A percentile compares a stretch with the other conserved stretches of the same genome.
phyloP scores from a whole-genome alignment of 2,888 invertebrate genomes.

The Hylaea fasciaria region DNA sequence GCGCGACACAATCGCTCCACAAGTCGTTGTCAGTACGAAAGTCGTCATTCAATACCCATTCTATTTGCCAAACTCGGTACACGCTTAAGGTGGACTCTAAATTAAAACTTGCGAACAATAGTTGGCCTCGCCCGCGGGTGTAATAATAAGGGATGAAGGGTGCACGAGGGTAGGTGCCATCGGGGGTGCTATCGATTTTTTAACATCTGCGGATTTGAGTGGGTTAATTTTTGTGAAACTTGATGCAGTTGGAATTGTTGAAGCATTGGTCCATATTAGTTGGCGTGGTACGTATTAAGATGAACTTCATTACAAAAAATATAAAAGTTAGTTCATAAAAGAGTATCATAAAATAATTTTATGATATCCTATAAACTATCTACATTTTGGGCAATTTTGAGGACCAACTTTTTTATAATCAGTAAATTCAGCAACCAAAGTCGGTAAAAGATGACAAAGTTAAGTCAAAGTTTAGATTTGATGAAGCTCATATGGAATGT shows the following conservation, averaged over 20 bases:
- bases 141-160: constrained; percentile 43
- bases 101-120: constrained; percentile 52
- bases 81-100: constrained; percentile 47
- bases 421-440: too few relatives aligned
- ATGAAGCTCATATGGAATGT: too few relatives aligned
- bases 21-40: constrained; percentile 21
- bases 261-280: background rate
- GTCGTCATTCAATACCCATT: constrained; percentile 25
- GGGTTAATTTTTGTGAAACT: constrained; percentile 22
- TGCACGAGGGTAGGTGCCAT: constrained; percentile 40
- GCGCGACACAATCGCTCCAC: background rate
- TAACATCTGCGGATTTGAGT: constrained; percentile 38
- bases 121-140: constrained; percentile 44
- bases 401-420: too few relatives aligned
- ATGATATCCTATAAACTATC: too few relatives aligned
- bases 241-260: background rate
- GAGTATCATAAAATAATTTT: too few relatives aligned
- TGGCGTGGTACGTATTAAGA: too few relatives aligned
- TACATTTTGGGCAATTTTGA: too few relatives aligned
- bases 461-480: too few relatives aligned
- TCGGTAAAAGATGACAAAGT: too few relatives aligned
- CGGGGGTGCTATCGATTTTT: constrained; percentile 39
- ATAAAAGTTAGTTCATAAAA: too few relatives aligned
- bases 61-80: constrained; percentile 43
- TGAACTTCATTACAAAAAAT: too few relatives aligned